Evolutionary conservation across 2,113 vertebrate genomes (phyloP).

Genomic region (Ptilorrhoa leucosticta): DNA sequence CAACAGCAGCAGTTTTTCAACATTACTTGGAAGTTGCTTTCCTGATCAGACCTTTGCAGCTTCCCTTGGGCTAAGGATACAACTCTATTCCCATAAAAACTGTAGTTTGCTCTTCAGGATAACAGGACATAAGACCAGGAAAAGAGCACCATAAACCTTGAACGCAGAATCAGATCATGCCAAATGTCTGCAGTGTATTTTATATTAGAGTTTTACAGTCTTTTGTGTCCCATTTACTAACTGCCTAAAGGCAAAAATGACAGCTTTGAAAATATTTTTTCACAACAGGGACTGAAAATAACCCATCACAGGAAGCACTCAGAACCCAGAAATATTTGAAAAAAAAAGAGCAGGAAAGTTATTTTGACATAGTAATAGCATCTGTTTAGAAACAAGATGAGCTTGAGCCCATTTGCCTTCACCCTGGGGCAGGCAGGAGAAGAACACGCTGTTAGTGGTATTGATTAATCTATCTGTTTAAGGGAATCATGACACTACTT

Average conservation of each 20-base stretch:
- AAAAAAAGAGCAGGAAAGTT: not conserved
- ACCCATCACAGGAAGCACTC: not conserved
- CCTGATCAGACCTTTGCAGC: not conserved
- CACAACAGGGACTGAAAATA: not conserved
- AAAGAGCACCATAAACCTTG: not conserved
- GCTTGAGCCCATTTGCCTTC: not conserved
- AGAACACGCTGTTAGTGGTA: not conserved
- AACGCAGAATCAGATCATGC: not conserved
- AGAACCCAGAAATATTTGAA: not conserved
- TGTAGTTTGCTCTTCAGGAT: not conserved
- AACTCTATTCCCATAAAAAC: not conserved
- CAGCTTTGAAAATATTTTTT: not conserved
- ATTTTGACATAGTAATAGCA: not conserved
- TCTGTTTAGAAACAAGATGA: not conserved
- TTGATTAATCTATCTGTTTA: not conserved
- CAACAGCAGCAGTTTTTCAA: not conserved
- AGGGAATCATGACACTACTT: not conserved
- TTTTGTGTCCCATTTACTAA: not conserved
- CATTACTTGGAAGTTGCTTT: not conserved
- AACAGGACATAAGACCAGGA: not conserved
- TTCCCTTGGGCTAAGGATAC: not conserved
- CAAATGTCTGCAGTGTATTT: not conserved
- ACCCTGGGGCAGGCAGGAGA: not conserved
- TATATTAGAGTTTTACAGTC: not conserved
- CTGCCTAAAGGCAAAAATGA: not conserved